Percentiles rank a stretch among this genome's conserved stretches.
These are phyloP conservation scores for Passer montanus DNA, from an alignment of 2,113 vertebrate species.

Conservation along the genomic window DNA sequence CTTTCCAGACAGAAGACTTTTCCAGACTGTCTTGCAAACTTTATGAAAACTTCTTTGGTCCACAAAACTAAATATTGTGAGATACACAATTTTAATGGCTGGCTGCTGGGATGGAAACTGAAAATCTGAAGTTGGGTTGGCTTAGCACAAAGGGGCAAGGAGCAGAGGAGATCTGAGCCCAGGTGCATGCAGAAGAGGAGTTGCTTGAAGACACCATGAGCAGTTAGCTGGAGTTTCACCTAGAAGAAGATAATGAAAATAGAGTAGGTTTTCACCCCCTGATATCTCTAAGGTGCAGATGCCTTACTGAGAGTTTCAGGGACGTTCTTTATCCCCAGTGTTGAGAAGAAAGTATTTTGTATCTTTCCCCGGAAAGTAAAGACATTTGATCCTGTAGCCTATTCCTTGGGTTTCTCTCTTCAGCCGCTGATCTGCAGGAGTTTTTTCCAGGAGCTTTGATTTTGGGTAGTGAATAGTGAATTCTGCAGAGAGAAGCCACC, in stretches of 20 bases:
- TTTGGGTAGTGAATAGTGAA: background rate
- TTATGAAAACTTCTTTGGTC: background rate
- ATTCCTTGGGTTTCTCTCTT: background rate
- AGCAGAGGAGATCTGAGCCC: background rate
- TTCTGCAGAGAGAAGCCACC: background rate
- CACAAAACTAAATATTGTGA: background rate
- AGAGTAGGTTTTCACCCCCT: background rate
- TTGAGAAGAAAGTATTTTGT: background rate
- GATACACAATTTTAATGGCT: background rate
- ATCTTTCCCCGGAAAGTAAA: background rate
- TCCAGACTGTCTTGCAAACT: background rate
- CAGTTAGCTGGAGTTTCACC: background rate
- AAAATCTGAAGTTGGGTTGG: background rate
- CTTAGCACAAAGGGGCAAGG: background rate
- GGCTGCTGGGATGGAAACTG: background rate
- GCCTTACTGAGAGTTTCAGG: background rate
- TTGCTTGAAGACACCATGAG: background rate
- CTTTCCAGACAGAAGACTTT: background rate
- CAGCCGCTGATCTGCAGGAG: background rate
- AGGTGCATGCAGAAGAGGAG: background rate
- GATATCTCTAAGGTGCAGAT: background rate
- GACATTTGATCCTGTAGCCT: background rate
- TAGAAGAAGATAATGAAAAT: background rate
- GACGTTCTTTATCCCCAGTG: background rate
- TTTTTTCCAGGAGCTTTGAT: background rate